Evolutionary conservation across 37 sponge, comb jelly and placozoan species (phyloP).

Genomic region (Amphimedon queenslandica): DNA sequence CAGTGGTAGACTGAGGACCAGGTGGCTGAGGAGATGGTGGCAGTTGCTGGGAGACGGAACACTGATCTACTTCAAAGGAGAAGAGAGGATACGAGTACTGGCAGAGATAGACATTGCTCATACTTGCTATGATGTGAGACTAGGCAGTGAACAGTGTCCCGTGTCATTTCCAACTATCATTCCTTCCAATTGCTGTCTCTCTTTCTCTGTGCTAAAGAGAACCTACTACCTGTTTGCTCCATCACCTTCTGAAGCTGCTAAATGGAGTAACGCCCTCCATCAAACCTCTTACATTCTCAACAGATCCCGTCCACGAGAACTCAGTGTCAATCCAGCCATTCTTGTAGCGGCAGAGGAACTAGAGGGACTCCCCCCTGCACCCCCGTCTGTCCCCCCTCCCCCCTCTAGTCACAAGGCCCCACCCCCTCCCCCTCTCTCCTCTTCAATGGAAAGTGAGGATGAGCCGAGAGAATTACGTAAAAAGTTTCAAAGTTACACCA

Average conservation of each 20-base stretch:
- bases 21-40: conserved; percentile 66
- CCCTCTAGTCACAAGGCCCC: not conserved
- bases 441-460: not conserved
- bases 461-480: no score
- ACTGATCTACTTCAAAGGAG: conserved; percentile 45
- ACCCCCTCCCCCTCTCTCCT: not conserved
- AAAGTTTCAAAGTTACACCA: no score
- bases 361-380: not conserved
- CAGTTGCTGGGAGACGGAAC: conserved; percentile 48
- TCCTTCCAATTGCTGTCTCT: conserved; percentile 44
- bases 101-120: conserved; percentile 51
- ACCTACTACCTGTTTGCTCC: conserved; percentile 56
- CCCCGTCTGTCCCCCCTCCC: not conserved
- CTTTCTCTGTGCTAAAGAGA: conserved; percentile 51
- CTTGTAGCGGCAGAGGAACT: not conserved
- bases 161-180: conserved; percentile 35
- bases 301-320: not conserved
- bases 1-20: not conserved
- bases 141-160: conserved; percentile 23
- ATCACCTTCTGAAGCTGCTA: conserved; percentile 34
- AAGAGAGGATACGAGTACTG: conserved; percentile 20
- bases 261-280: conserved; percentile 33
- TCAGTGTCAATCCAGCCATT: not conserved
- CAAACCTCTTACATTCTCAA: conserved; percentile 29
- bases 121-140: conserved; percentile 55